Percentiles rank a stretch among this genome's conserved stretches.
These are phyloP conservation scores for Syngnathus typhle DNA, from an alignment of 2,113 vertebrate genomes.

Conservation along the genomic window DNA sequence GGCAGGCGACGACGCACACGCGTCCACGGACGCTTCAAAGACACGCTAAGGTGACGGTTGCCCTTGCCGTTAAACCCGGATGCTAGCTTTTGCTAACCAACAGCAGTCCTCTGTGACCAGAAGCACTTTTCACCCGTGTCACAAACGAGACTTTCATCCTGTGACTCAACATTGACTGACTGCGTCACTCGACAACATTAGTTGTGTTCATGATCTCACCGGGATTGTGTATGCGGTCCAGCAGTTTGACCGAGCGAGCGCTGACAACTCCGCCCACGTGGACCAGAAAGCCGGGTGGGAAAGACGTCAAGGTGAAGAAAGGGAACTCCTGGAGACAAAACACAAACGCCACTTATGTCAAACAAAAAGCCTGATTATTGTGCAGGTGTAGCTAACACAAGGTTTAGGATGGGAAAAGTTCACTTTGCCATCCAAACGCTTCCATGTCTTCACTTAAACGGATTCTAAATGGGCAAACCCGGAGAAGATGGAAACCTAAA, in stretches of 20 bases:
- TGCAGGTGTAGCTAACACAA: background rate
- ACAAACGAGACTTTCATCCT: constrained; percentile 9
- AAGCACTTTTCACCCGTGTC: constrained; percentile 53
- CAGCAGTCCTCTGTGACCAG: constrained; percentile 13
- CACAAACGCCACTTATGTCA: constrained; percentile 8
- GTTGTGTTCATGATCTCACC: constrained; percentile 70
- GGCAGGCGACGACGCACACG: constrained; percentile 13
- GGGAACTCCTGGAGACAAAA: constrained; percentile 83
- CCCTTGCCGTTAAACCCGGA: constrained; percentile 21
- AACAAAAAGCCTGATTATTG: background rate
- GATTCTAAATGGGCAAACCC: background rate
- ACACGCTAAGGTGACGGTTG: constrained; percentile 43
- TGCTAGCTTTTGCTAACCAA: constrained; percentile 1
- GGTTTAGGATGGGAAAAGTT: background rate
- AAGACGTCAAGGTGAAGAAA: constrained; percentile 92
- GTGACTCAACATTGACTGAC: constrained; percentile 21
- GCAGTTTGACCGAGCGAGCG: constrained; percentile 92
- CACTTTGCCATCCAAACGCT: constrained; percentile 1
- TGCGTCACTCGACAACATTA: constrained; percentile 2
- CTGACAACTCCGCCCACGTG: constrained; percentile 95
- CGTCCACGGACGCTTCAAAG: constrained; percentile 22
- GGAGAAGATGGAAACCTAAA: background rate
- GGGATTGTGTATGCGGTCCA: constrained; percentile 98
- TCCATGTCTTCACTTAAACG: background rate
- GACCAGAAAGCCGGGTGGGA: constrained; percentile 88